Conservation (phyloP, 2,797 vertebrate species). For the Aselliscus stoliczkanus region DNA sequence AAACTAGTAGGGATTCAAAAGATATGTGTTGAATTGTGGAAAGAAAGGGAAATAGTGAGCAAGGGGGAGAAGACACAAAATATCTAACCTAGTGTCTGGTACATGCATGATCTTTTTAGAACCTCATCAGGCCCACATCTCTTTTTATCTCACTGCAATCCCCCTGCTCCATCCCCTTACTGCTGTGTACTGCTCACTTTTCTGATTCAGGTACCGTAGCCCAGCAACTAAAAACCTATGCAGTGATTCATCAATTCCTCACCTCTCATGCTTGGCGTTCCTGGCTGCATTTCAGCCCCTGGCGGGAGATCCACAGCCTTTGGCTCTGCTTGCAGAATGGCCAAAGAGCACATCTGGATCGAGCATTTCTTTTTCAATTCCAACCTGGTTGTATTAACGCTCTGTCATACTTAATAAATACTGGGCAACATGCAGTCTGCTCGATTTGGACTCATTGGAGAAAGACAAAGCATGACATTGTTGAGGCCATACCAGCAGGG, state of each 20-base stretch:
- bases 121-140: neutral
- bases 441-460: conserved; percentile 74
- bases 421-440: conserved; percentile 69
- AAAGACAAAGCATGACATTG: conserved; percentile 82
- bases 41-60: neutral
- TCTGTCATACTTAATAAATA: conserved; percentile 82
- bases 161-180: neutral
- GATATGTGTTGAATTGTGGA: neutral
- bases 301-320: conserved; percentile 76
- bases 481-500: conserved; percentile 78
- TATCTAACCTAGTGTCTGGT: accelerated
- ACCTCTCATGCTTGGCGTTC: conserved; percentile 73
- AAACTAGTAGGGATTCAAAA: neutral
- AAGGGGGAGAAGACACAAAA: neutral
- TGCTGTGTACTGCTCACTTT: neutral
- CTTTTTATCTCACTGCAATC: neutral
- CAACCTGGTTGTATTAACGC: conserved; percentile 79
- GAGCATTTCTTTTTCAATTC: conserved; percentile 81
- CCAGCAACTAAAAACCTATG: conserved; percentile 35
- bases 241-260: conserved; percentile 61
- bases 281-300: conserved; percentile 76
- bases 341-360: conserved; percentile 83
- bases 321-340: conserved; percentile 70
- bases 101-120: neutral
- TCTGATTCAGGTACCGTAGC: neutral